A percentile compares a stretch with the other conserved stretches of the same genome.
Conservation (phyloP, 1,140 invertebrate genomes). For the Drosophila saltans region DNA sequence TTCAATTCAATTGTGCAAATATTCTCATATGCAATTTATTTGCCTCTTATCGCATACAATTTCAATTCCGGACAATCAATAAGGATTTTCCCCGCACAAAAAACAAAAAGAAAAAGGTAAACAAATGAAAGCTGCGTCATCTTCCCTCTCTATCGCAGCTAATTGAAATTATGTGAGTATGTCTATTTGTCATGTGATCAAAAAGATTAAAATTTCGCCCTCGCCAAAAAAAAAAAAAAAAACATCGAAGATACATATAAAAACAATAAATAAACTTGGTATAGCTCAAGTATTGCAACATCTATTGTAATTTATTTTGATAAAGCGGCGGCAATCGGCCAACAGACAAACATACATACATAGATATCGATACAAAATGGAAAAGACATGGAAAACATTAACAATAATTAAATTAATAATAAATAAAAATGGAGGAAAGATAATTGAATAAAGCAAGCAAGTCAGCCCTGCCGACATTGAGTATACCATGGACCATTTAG, state of each 20-base stretch:
- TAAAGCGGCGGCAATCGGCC: not conserved
- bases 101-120: not conserved
- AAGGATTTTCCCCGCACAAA: not conserved
- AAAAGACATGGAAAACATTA: no score
- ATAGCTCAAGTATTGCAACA: slow-evolving; percentile 9
- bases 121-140: slow-evolving; percentile 25
- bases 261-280: no score
- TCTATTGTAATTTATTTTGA: slow-evolving; percentile 6
- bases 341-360: not conserved
- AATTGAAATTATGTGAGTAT: slow-evolving; percentile 18
- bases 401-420: no score
- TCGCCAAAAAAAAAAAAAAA: not conserved
- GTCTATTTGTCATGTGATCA: slow-evolving; percentile 17
- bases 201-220: slow-evolving; percentile 13
- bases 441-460: no score
- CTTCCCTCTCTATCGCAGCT: slow-evolving; percentile 1
- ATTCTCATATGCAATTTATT: slow-evolving; percentile 1
- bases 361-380: not conserved
- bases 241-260: not conserved
- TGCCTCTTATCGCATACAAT: not conserved
- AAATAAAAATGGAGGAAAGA: no score
- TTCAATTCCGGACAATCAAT: not conserved
- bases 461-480: no score
- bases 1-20: no score
- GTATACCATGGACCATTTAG: no score